These are phyloP conservation scores for Alcis repandata DNA, from an alignment of 2,888 invertebrate genomes.

Conservation along the genomic window DNA sequence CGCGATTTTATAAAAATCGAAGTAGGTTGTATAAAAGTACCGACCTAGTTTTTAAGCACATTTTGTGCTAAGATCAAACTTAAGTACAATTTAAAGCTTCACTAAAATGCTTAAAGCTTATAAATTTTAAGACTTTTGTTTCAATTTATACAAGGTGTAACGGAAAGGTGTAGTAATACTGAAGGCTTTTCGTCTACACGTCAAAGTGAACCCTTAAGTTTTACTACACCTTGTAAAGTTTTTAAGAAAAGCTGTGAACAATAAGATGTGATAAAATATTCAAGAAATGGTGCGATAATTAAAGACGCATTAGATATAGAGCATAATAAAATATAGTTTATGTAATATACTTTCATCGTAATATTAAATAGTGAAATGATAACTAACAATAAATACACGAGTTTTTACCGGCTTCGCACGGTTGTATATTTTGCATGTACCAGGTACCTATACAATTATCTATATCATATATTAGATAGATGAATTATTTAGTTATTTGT, in stretches of 20 bases:
- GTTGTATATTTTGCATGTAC: not conserved
- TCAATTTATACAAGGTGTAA: no score
- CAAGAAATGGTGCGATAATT: slow-evolving; percentile 7
- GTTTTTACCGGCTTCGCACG: not conserved
- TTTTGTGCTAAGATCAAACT: not conserved
- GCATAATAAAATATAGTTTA: not conserved
- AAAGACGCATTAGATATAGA: not conserved
- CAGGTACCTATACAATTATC: not conserved
- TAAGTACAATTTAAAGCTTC: not conserved
- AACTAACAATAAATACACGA: not conserved
- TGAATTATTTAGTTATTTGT: not conserved
- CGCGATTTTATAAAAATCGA: not conserved
- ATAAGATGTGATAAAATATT: not conserved
- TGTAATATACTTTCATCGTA: not conserved
- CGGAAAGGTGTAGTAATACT: no score
- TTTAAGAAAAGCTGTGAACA: not conserved
- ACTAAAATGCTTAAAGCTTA: not conserved
- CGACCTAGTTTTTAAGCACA: not conserved
- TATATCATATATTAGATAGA: not conserved
- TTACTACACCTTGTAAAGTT: not conserved
- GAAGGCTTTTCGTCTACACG: no score
- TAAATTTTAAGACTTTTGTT: not conserved
- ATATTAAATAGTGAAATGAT: not conserved
- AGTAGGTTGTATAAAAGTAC: not conserved
- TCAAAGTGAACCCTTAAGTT: no score